A percentile compares a stretch with the other conserved stretches of the same genome.
Evolutionary conservation across 2,113 vertebrate genomes (phyloP).

Genomic region (human): DNA sequence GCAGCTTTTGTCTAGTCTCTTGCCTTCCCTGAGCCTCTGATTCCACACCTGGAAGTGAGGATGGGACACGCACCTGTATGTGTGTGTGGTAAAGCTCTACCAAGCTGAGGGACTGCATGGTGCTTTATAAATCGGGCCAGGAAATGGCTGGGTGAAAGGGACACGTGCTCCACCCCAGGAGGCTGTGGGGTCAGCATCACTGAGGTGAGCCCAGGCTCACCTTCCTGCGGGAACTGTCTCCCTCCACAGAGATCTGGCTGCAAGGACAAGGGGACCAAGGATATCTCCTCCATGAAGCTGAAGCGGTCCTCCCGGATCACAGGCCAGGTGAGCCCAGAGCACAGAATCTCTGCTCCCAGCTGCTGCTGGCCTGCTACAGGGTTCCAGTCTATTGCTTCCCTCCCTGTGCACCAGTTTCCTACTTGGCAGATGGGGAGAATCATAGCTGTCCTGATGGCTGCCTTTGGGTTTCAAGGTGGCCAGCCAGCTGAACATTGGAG

Average conservation of each 20-base stretch:
- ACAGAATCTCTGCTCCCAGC: neutral
- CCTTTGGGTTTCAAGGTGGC: slow-evolving; percentile 80
- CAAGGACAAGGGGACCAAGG: slow-evolving; percentile 76
- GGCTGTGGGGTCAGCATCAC: neutral
- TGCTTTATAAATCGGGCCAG: neutral
- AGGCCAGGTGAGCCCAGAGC: slow-evolving; percentile 77
- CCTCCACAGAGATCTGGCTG: slow-evolving; percentile 70
- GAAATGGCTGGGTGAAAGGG: neutral
- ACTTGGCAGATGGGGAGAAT: neutral
- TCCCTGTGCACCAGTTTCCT: neutral
- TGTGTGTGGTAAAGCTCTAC: neutral
- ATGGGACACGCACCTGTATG: fast-evolving
- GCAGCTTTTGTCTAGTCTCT: neutral
- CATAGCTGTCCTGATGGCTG: neutral
- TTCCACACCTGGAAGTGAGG: neutral
- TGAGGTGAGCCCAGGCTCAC: fast-evolving
- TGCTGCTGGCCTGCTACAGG: fast-evolving
- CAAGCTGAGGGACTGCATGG: neutral
- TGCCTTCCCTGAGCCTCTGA: neutral
- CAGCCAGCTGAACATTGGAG: slow-evolving; percentile 82
- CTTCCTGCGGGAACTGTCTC: neutral
- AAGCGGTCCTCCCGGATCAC: slow-evolving; percentile 81
- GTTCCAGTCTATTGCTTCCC: neutral
- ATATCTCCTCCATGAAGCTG: slow-evolving; percentile 84
- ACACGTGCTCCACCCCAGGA: neutral